Evolutionary conservation across 2,797 vertebrate species (phyloP).

Genomic region (Sebastes trivittatus): DNA sequence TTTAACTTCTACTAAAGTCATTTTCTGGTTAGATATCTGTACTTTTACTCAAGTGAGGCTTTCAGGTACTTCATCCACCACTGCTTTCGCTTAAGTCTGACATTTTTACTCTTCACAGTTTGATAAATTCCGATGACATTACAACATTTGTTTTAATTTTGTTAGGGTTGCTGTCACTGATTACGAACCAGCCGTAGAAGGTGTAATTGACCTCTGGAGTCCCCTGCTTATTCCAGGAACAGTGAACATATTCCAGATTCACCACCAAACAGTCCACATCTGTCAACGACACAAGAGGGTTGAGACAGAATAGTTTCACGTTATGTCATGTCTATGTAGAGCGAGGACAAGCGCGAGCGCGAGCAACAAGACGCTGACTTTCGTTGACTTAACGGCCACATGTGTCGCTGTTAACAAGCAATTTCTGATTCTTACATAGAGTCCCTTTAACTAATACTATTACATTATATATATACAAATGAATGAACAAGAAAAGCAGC

Average conservation of each 20-base stretch:
- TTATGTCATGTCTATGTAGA: too few relatives aligned
- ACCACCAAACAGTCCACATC: constrained; percentile 79
- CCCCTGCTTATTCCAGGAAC: constrained; percentile 78
- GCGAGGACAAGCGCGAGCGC: too few relatives aligned
- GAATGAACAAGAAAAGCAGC: neutral
- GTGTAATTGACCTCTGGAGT: constrained; percentile 79
- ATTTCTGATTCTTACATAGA: too few relatives aligned
- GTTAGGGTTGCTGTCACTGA: neutral
- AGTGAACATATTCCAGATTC: constrained; percentile 81
- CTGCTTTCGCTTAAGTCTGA: too few relatives aligned
- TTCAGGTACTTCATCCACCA: too few relatives aligned
- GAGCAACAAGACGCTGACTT: too few relatives aligned
- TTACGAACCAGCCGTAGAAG: constrained; percentile 82
- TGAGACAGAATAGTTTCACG: neutral
- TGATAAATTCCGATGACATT: neutral
- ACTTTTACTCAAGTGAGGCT: too few relatives aligned
- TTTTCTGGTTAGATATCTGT: too few relatives aligned
- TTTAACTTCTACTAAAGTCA: too few relatives aligned
- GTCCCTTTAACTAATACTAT: neutral
- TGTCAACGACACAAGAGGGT: constrained; percentile 38
- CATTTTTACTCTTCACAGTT: neutral
- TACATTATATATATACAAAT: neutral
- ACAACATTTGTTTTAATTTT: neutral
- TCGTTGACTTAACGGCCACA: too few relatives aligned
- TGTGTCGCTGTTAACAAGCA: too few relatives aligned